Percentiles rank a stretch among this genome's conserved stretches.
phyloP scores from a whole-genome alignment of 2,113 vertebrate species.

The Ammodytes dubius region DNA sequence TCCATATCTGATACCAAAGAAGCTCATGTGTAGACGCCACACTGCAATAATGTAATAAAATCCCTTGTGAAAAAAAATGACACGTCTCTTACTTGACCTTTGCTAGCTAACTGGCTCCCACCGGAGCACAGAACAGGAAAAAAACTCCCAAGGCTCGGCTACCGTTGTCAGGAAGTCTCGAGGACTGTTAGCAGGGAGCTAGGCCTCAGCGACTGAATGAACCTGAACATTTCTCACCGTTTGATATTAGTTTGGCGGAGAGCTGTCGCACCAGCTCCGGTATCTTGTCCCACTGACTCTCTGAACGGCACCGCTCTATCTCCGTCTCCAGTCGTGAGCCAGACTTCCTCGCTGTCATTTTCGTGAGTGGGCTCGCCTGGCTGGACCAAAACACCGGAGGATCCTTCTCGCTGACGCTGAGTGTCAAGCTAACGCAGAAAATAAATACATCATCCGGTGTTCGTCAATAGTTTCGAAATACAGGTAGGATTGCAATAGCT shows the following conservation, averaged over 20 bases:
- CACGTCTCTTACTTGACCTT: constrained; percentile 6
- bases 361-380: constrained; percentile 50
- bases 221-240: constrained; percentile 82
- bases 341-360: constrained; percentile 93
- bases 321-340: constrained; percentile 94
- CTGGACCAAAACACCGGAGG: constrained; percentile 65
- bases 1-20: not conserved
- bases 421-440: fast-evolving
- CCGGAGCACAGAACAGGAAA: not conserved
- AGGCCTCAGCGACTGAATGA: constrained; percentile 68
- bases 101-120: not conserved
- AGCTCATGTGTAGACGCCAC: not conserved
- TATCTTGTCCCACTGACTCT: constrained; percentile 94
- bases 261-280: constrained; percentile 93
- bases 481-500: not conserved
- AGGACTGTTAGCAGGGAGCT: constrained; percentile 44
- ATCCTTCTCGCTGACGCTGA: not conserved
- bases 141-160: constrained; percentile 8
- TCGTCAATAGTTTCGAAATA: constrained; percentile 5
- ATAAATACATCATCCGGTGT: constrained; percentile 3
- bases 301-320: constrained; percentile 94
- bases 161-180: constrained; percentile 71
- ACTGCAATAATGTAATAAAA: not conserved
- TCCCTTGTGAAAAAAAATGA: not conserved
- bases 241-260: constrained; percentile 92